Base-by-base conservation (phyloP, 1,140 invertebrate species). In the Drosophila melanica region DNA sequence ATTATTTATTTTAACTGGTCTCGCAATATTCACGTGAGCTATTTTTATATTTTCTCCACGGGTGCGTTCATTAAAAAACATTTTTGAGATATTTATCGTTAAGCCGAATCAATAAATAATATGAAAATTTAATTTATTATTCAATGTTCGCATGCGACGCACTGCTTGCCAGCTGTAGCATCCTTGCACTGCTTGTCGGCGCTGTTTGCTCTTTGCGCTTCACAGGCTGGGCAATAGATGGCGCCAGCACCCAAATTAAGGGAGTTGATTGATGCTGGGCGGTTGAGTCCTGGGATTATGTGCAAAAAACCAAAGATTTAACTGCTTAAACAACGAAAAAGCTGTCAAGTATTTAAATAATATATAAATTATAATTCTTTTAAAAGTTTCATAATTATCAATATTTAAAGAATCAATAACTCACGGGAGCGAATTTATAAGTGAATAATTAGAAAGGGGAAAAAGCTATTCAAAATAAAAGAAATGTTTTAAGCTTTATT, bases 161-260 rank as follows among this genome's bases (percentile, higher is more conserved):
- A 74, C 64, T 62, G 65, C 54, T 75, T 62, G 39, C 30, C 20
- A 7, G 5, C 8, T 39, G 4, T 7, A 45, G 50, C 53, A 65
- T 79, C 77, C 57, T 64, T 47, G 59, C 62, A 85, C 81, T 85
- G 81, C 81, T 85, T 86, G 67, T 10, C 4, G 4, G 8, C 30
- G 47, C 65, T 74, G 50, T 20, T 41, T 42, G 14, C 51, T 27
- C 55, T 63, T 33, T 4, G 7, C 10, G 77, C 42, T 89, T 89
- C 64, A 20, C 1, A 10, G 18, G 23, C 47, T 66, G 41, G 10
- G 35, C 77, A 57, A 70, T 47, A 89, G 84, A 75, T 79, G 84
- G 79, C 84, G 84, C 82, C 39, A 47, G 60, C 42, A 35, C 4
- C 5, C 27, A 30, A 9, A 12, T 55, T 27, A 16, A 18, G 55